Base-by-base conservation (phyloP, 2,113 vertebrate species). In the Scortum barcoo region DNA sequence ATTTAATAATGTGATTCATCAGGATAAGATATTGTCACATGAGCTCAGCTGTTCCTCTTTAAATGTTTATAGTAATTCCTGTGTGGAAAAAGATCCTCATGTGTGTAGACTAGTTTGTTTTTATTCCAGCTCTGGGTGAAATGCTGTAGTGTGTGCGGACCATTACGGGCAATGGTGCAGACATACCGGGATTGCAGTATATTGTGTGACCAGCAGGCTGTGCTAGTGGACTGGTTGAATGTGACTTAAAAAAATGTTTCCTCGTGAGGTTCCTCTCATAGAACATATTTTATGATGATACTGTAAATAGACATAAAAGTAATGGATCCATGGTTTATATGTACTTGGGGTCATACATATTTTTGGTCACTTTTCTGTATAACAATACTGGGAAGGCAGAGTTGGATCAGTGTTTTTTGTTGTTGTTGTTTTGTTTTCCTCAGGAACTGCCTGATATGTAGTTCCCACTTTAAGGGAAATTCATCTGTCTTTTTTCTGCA, bases 151-250 rank as follows among this genome's bases (percentile, higher is more conserved):
- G 30, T 78, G 68, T 73, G 54, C 57, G 74, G 44, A 73, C 69
- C n/a, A n/a, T n/a, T n/a, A n/a, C n/a, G n/a, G n/a, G n/a, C n/a
- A n/a, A n/a, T n/a, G n/a, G n/a, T n/a, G 54, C 57, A 76, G 44
- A 73, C 69, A 62, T 38, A 74, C 40, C 62, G 51, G 63, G 53
- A 63, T 50, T 83, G 88, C 89, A 89, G 76, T 88, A 83, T 63
- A 56, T 68, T 13, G 57, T 84, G 58, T 88, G 83, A 93, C 88
- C 89, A 93, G 83, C 89, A 92, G 88, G 88, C 60, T 88, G 87
- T 88, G 88, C 87, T 89, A 83, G 76, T 81, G 30, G 88, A 86
- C 83, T 88, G 83, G 60, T 85, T 90, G 91, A 93, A 92, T 93
- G 89, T 93, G 70, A 84, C 69, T 81, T 65, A 2, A 80, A 81